A percentile compares a stretch with the other conserved stretches of the same genome.
These are phyloP conservation scores for Papilio protenor DNA, from an alignment of 2,888 invertebrate genomes.

Conservation along the genomic window DNA sequence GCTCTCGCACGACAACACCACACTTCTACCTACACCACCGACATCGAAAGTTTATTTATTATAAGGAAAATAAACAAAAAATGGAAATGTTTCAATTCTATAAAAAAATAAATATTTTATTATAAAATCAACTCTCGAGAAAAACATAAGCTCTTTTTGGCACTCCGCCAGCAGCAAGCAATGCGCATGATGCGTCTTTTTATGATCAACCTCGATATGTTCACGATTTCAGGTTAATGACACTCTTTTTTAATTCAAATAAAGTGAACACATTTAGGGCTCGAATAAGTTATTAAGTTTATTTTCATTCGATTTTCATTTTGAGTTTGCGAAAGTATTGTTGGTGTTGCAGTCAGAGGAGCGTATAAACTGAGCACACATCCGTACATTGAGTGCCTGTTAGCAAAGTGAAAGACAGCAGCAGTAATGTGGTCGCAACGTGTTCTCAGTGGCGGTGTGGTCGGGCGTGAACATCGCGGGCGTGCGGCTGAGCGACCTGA, in stretches of 20 bases:
- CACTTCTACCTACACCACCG: slow-evolving; percentile 41
- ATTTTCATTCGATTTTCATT: background rate
- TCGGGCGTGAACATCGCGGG: slow-evolving; percentile 97
- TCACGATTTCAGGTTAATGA: slow-evolving; percentile 1
- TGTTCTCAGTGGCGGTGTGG: slow-evolving; percentile 92
- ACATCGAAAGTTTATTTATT: too few relatives aligned
- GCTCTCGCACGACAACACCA: background rate
- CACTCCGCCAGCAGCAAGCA: background rate
- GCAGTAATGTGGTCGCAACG: background rate
- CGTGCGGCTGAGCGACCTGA: slow-evolving; percentile 91
- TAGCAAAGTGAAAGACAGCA: too few relatives aligned
- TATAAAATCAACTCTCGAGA: background rate
- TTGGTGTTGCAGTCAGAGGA: background rate
- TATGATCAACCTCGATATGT: background rate
- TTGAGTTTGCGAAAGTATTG: too few relatives aligned
- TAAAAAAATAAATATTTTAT: background rate
- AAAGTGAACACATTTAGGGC: background rate
- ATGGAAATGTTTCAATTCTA: background rate
- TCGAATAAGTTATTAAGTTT: background rate
- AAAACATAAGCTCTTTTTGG: background rate
- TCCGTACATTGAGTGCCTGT: too few relatives aligned
- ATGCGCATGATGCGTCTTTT: background rate
- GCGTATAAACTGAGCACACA: background rate
- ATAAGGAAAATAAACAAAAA: too few relatives aligned
- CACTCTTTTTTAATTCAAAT: background rate